These are phyloP conservation scores for Dynastes grantii DNA, from an alignment of 2,888 invertebrate genomes.

Conservation along the genomic window DNA sequence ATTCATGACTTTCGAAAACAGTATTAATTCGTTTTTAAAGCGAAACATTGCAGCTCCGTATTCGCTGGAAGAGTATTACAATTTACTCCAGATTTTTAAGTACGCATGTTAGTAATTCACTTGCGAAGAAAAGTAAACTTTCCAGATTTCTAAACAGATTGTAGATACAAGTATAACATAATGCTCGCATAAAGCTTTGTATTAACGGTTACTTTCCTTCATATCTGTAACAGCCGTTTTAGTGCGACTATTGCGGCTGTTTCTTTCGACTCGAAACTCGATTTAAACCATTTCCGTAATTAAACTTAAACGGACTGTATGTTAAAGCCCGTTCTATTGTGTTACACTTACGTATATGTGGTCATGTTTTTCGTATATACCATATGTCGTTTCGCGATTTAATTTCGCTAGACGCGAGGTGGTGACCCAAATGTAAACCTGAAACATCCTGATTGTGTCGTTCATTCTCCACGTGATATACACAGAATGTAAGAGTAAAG, in stretches of 20 bases:
- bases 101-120: too few species aligned
- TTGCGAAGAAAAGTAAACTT: too few species aligned
- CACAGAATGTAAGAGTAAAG: too few species aligned
- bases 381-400: slow-evolving; percentile 33
- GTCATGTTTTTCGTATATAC: slow-evolving; percentile 8
- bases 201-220: slow-evolving; percentile 31
- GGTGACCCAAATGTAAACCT: slow-evolving; percentile 19
- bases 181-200: background rate
- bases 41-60: background rate
- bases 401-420: slow-evolving; percentile 13
- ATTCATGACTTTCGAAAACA: too few species aligned
- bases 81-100: too few species aligned
- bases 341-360: background rate
- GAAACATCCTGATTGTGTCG: slow-evolving; percentile 28
- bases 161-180: slow-evolving; percentile 15
- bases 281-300: slow-evolving; percentile 28
- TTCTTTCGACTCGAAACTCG: slow-evolving; percentile 12
- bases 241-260: background rate
- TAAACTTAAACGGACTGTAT: slow-evolving; percentile 18
- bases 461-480: background rate
- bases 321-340: slow-evolving; percentile 21
- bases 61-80: background rate
- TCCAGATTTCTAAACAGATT: background rate
- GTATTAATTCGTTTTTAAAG: background rate
- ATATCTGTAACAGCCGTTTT: slow-evolving; percentile 24